phyloP scores from a whole-genome alignment of 2,888 invertebrate species.

The Artemia sinica region DNA sequence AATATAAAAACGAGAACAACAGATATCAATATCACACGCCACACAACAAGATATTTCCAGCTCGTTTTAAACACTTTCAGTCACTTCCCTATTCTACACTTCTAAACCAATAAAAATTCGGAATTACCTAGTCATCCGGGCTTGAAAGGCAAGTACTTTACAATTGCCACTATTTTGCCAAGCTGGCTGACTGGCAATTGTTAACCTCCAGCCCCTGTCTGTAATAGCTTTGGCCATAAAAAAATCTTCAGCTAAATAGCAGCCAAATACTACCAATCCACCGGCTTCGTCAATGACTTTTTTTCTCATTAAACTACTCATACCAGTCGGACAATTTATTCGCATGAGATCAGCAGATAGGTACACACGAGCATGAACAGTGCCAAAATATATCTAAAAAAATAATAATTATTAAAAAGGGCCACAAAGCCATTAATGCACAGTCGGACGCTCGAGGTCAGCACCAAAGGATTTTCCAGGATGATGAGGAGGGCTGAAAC shows the following conservation, averaged over 20 bases:
- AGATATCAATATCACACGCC: background rate
- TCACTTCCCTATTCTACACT: too few relatives aligned
- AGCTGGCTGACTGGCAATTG: conserved; percentile 81
- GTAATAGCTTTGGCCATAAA: conserved; percentile 81
- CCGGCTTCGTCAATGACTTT: conserved; percentile 76
- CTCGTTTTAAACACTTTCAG: too few relatives aligned
- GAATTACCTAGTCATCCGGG: conserved; percentile 41
- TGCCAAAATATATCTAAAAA: conserved; percentile 74
- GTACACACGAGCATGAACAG: conserved; percentile 87
- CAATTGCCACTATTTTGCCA: conserved; percentile 83
- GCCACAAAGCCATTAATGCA: too few relatives aligned
- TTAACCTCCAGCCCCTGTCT: conserved; percentile 72
- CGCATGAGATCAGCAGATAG: conserved; percentile 74
- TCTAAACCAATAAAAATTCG: too few relatives aligned
- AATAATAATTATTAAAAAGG: too few relatives aligned
- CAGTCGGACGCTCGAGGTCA: too few relatives aligned
- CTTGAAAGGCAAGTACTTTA: conserved; percentile 68
- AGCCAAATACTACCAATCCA: conserved; percentile 72
- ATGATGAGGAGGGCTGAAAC: too few relatives aligned
- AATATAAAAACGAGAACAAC: background rate
- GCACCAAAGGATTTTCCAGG: too few relatives aligned
- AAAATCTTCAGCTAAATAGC: conserved; percentile 93
- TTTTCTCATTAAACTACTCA: conserved; percentile 86
- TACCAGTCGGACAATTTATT: conserved; percentile 94
- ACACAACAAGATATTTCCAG: too few relatives aligned